Conservation (phyloP, 2,113 vertebrate genomes). For the Larimichthys crocea region DNA sequence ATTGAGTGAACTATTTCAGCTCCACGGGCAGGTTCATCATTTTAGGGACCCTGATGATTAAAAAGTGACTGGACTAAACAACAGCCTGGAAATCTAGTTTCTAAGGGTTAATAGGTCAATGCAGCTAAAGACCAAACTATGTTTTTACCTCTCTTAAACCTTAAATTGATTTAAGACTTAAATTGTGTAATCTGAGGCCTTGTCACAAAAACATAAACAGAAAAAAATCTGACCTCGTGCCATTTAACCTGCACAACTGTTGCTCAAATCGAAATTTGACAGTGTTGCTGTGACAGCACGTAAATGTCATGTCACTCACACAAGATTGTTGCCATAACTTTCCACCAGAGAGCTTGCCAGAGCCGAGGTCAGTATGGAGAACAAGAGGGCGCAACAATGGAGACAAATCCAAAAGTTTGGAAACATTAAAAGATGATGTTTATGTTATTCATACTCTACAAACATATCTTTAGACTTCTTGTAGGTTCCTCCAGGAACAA, state of each 20-base stretch:
- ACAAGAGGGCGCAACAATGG: neutral
- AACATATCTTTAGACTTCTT: neutral
- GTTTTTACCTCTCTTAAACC: neutral
- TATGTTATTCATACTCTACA: neutral
- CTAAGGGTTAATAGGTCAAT: slow-evolving; percentile 9
- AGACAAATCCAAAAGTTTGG: neutral
- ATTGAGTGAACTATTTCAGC: no score
- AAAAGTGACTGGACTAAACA: slow-evolving; percentile 2
- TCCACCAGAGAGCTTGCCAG: neutral
- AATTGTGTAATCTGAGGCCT: neutral
- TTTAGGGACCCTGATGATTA: neutral
- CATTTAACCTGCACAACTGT: slow-evolving; percentile 25
- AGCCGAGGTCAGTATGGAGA: neutral
- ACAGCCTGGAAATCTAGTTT: slow-evolving; percentile 4
- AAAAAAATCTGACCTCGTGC: slow-evolving; percentile 10
- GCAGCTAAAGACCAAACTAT: neutral
- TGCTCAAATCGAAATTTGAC: slow-evolving; percentile 33
- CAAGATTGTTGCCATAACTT: slow-evolving; percentile 3
- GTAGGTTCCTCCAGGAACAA: slow-evolving; percentile 15
- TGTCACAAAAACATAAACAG: neutral
- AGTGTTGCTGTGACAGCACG: slow-evolving; percentile 19
- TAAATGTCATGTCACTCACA: slow-evolving; percentile 24
- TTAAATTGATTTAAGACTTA: neutral
- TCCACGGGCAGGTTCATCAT: slow-evolving; percentile 4
- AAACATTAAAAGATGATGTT: neutral